Percentiles rank a stretch among this genome's conserved stretches.
These are phyloP conservation scores for Exocentrus adspersus DNA, from an alignment of 2,888 invertebrate species.

Conservation along the genomic window DNA sequence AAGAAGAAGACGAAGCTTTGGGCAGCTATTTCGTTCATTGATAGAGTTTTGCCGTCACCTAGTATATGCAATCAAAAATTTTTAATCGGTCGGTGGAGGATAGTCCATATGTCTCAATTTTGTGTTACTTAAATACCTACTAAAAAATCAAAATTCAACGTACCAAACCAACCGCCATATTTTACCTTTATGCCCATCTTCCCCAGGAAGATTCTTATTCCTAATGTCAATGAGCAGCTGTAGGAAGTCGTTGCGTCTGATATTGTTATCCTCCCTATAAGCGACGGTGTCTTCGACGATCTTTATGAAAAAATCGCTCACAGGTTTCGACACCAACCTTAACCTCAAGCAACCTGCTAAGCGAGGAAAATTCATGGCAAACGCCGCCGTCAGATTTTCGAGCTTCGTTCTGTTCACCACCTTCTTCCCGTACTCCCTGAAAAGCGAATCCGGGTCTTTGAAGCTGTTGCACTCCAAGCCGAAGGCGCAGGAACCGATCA, in stretches of 20 bases:
- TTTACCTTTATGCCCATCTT: background rate
- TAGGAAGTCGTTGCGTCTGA: constrained; percentile 66
- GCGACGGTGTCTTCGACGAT: constrained; percentile 54
- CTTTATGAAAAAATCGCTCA: constrained; percentile 61
- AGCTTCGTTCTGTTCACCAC: background rate
- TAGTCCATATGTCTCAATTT: too few species aligned
- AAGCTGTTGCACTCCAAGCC: constrained; percentile 69
- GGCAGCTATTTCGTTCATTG: constrained; percentile 1
- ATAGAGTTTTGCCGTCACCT: background rate
- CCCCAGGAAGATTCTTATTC: too few species aligned
- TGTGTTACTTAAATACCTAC: too few species aligned
- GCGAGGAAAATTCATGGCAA: background rate
- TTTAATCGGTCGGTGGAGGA: too few species aligned
- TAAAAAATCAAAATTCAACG: too few species aligned
- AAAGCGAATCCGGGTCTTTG: constrained; percentile 55
- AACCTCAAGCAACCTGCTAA: background rate
- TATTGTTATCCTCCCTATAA: constrained; percentile 40
- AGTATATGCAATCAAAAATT: too few species aligned
- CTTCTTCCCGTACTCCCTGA: background rate
- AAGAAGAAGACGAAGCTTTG: constrained; percentile 7
- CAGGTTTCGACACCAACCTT: constrained; percentile 34
- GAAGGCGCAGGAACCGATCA: constrained; percentile 65
- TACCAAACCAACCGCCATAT: too few species aligned
- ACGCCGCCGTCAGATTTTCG: background rate
- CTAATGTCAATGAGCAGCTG: constrained; percentile 68